Evolutionary conservation across 2,797 vertebrate genomes (phyloP).

Genomic region (Pipistrellus pygmaeus): DNA sequence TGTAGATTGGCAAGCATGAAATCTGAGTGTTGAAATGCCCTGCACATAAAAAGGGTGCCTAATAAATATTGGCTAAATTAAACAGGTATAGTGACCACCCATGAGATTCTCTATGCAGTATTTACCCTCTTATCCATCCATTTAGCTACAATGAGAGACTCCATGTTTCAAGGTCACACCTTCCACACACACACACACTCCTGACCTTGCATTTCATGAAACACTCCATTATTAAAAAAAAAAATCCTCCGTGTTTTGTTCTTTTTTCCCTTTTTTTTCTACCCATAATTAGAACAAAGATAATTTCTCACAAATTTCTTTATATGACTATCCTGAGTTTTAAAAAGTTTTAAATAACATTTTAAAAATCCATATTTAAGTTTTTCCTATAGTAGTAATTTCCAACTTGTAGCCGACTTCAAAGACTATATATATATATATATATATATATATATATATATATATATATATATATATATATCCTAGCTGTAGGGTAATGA

Average conservation of each 20-base stretch:
- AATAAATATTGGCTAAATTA: slow-evolving; percentile 36
- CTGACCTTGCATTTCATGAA: background rate
- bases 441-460: too few species aligned
- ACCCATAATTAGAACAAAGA: background rate
- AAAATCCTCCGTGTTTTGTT: background rate
- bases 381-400: background rate
- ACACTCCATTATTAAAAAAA: background rate
- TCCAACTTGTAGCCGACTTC: background rate
- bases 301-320: background rate
- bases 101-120: background rate
- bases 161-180: background rate
- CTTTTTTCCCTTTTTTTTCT: background rate
- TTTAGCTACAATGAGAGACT: background rate
- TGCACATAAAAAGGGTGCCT: background rate
- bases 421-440: background rate
- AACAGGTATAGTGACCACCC: background rate
- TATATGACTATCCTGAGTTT: slow-evolving; percentile 3
- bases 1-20: background rate
- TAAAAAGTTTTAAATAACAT: background rate
- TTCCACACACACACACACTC: background rate
- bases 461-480: background rate
- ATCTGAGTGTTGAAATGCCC: background rate
- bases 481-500: background rate
- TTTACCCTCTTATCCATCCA: background rate
- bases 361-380: slow-evolving; percentile 21